Base-by-base conservation (phyloP, 2,113 vertebrate genomes). In the Ptychochromis oligacanthus region DNA sequence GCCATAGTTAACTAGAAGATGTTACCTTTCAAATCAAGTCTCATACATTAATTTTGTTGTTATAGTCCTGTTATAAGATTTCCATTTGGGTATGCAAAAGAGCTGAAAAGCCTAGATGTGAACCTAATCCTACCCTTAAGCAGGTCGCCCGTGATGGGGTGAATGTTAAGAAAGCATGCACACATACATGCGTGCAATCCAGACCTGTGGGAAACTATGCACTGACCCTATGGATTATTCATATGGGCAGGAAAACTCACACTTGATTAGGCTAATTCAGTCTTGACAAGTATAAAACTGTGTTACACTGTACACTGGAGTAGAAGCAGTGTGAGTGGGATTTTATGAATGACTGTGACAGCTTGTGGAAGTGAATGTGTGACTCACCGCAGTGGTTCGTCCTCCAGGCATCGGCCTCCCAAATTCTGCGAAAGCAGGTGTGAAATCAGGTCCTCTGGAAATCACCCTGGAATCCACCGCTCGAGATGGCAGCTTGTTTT, bases 371-470 rank as follows among this genome's bases (percentile, higher is more conserved):
- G 26, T 61, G 15, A 2, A 4, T 7, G 14, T 20, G 56, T 40
- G 85, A 98, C 98, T 98, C 94, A 97, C 98, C 77, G 97, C 82
- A n/a, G 96, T 84, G 36, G 96, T 97, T 91, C 97, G 96, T 88
- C 97, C 97, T 78, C 97, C 96, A 0, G 96, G 88, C 80, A 96
- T 92, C 79, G 96, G 97, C 84, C 98, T 96, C 90, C 98, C 97
- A 91, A 99, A 99, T 89, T 99, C 98, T 46, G 98, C 98, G 24
- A 98, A 99, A 61, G 98, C 97, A 7, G 98, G 98, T 1, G 98
- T 99, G 95, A 99, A 99, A 87, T 99, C 98, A 0, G 98, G 97
- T 84, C 98, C 97, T 86, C 98, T 96, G 87, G 97, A 96, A 91
- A 99, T 96, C 80, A 97, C 96, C 75, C 98, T 96, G 86, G 98